Base-by-base conservation (phyloP, 2,888 invertebrate genomes). In the Xylocampa areola region DNA sequence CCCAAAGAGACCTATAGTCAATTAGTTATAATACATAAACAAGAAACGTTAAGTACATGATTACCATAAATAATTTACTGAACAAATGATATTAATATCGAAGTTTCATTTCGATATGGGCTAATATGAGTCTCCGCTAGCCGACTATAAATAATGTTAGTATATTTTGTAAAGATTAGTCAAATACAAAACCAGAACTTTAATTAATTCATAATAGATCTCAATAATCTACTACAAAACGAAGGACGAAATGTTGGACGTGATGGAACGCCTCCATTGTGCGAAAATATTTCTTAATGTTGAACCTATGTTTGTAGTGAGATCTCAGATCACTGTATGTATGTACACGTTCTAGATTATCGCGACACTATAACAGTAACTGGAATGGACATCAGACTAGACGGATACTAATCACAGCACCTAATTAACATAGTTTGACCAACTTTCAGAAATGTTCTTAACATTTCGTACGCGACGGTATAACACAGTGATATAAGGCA, bases 341-440 rank as follows among this genome's bases (percentile, higher is more conserved):
- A 45, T n/a, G 51, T 36, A 35, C 30, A 40, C 29, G 41, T 51
- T 57, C 50, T 49, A 54, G n/a, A 51, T 23, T 37, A 33, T 57
- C 32, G 32, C 48, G 33, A 68, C 21, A 49, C 51, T 52, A 66
- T 45, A 33, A 27, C 49, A 36, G 47, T 60, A 50, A 64, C 51
- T 87, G 89, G 89, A 90, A 90, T 91, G 89, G 81, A 83, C 76
- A 76, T 78, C 73, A 81, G 86, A 90, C 90, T 90, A 91, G 88
- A 85, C 83, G 76, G 80, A 82, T 53, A 68, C 76, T 84, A 79
- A 88, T 91, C 90, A 91, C 91, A 91, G 89, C 88, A 83, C 84
- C 82, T 85, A 85, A 77, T 73, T 76, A 78, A 79, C 65, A 69
- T 67, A 68, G 63, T 66, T 64, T 69, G 65, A 59, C 68, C 52